Base-by-base conservation (phyloP, 2,113 vertebrate genomes). In the Fregata magnificens region DNA sequence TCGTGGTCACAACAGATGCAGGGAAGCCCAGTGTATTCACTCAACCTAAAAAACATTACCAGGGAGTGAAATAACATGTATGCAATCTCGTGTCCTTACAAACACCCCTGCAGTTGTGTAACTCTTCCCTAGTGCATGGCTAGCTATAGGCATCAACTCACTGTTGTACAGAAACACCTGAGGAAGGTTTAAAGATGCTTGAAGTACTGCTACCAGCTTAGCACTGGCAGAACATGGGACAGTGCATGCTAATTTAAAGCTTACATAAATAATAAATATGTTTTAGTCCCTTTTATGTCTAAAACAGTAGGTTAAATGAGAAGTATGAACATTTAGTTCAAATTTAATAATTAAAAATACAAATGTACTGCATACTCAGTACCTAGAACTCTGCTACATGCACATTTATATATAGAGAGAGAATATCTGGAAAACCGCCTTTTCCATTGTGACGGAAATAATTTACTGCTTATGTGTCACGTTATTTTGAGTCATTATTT, bases 401-500 rank as follows among this genome's bases (percentile, higher is more conserved):
- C 17, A 40, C 55, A 82, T 76, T 72, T 63, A 24, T 12, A 24
- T 12, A 63, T 5, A 91, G 6, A 70, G 20, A 66, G 38, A 71
- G 38, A 70, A 19, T 49, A 85, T 88, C 92, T 90, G 85, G 85
- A 90, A 96, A 95, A 42, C 22, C 59, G 71, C 58, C 32, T 82
- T 87, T 91, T 94, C 58, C 0, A 0, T 88, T 11, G 62, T 44
- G 74, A 90, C 73, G n/a, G 61, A 90, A 94, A 90, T 80, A 90
- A 91, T 80, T 42, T 20, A 28, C 63, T 85, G 89, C 70, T 93
- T 80, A 82, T 71, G 71, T 78, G 84, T 82, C 77, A 70, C 61
- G 49, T 77, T 91, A 73, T 87, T 93, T 85, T 87, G 81, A 93
- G 55, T 79, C 50, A 77, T 87, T 94, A 82, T 85, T 88, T 90